These are phyloP conservation scores for Caenorhabditis remanei DNA, from an alignment of 1,140 invertebrate species.

Conservation along the genomic window DNA sequence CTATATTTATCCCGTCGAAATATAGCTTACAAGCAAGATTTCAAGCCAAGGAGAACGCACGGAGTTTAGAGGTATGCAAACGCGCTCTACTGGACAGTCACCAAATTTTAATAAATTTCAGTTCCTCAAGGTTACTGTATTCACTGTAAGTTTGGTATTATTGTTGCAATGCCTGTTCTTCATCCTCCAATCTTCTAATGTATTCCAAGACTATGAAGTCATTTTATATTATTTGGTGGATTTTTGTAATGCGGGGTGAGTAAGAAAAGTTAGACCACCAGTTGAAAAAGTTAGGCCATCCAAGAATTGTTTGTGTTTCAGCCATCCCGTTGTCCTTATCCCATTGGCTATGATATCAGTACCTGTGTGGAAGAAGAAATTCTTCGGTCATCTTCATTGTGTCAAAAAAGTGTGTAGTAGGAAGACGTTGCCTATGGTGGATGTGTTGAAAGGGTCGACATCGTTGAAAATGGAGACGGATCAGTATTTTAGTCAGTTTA, in stretches of 20 bases:
- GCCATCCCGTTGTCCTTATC: not conserved
- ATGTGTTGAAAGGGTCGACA: not conserved
- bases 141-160: not conserved
- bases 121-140: not conserved
- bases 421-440: not conserved
- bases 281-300: not conserved
- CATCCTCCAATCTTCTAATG: not conserved
- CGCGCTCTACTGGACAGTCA: not conserved
- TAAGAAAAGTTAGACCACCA: not conserved
- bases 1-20: not conserved
- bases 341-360: not conserved
- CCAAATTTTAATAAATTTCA: not conserved
- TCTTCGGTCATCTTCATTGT: not conserved
- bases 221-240: not conserved
- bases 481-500: conserved; percentile 5
- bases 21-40: not conserved
- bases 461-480: not conserved
- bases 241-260: not conserved
- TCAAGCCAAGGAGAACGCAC: not conserved
- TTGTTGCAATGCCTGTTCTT: not conserved
- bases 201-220: not conserved
- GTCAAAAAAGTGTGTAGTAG: no score
- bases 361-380: not conserved
- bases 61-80: not conserved
- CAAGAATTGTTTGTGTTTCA: not conserved